Percentiles rank a stretch among this genome's conserved stretches.
Evolutionary conservation across 2,888 invertebrate species (phyloP).

Genomic region (Andrena flavipes): DNA sequence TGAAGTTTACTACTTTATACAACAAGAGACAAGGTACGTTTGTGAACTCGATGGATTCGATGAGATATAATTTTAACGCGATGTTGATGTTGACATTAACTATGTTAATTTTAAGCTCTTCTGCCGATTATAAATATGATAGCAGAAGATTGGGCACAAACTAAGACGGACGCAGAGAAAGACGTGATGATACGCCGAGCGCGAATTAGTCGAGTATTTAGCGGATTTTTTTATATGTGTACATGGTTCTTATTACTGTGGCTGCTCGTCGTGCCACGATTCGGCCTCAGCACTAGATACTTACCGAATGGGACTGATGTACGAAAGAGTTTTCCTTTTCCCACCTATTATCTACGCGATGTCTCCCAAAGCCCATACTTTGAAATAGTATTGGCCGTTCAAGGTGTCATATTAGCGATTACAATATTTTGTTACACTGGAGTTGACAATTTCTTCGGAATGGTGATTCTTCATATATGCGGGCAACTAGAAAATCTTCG

Average conservation of each 20-base stretch:
- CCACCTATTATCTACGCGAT: neutral
- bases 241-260: neutral
- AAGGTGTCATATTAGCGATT: rapidly evolving
- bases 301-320: neutral
- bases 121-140: neutral
- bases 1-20: neutral
- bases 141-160: neutral
- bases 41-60: neutral
- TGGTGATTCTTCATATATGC: neutral
- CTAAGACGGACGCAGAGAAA: slow-evolving; percentile 2
- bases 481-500: neutral
- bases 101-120: neutral
- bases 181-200: neutral
- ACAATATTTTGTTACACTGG: neutral
- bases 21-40: neutral
- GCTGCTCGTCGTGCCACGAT: neutral
- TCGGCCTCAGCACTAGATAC: neutral
- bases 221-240: neutral
- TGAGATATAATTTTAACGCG: too few species aligned
- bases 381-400: neutral
- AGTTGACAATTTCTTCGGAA: neutral
- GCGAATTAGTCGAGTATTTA: neutral
- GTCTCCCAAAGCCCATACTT: neutral
- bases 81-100: too few species aligned
- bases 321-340: neutral